These are phyloP conservation scores for Dromas ardeola DNA, from an alignment of 2,113 vertebrate genomes.

Conservation along the genomic window DNA sequence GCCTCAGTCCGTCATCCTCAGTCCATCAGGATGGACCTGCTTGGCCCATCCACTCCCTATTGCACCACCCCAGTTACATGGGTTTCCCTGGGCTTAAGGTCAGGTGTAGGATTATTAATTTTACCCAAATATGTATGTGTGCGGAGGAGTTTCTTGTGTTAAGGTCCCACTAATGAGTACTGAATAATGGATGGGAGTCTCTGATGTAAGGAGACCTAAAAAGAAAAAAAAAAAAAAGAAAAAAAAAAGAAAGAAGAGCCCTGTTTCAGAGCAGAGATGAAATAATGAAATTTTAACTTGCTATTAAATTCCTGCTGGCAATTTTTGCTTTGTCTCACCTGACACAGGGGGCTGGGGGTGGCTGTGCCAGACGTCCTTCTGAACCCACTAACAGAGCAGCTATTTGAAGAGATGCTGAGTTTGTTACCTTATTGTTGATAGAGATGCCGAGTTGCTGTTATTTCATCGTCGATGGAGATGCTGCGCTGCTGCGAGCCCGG, in stretches of 20 bases:
- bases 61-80: neutral
- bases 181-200: neutral
- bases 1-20: neutral
- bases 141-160: neutral
- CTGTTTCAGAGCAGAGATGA: neutral
- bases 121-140: neutral
- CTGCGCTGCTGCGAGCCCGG: neutral
- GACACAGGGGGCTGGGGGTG: neutral
- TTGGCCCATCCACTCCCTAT: neutral
- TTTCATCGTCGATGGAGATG: accelerated
- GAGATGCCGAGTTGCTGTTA: neutral
- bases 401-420: neutral
- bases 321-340: neutral
- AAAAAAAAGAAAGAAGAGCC: neutral
- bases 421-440: neutral
- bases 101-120: neutral
- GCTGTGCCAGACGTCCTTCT: neutral
- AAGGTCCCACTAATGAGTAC: neutral
- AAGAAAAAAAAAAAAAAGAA: too few relatives aligned
- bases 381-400: neutral
- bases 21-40: neutral
- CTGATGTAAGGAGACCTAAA: neutral
- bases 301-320: neutral
- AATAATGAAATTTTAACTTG: neutral
- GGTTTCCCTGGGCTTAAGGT: neutral